phyloP scores from a whole-genome alignment of 2,113 vertebrate species.

The Zosterops pallidus region DNA sequence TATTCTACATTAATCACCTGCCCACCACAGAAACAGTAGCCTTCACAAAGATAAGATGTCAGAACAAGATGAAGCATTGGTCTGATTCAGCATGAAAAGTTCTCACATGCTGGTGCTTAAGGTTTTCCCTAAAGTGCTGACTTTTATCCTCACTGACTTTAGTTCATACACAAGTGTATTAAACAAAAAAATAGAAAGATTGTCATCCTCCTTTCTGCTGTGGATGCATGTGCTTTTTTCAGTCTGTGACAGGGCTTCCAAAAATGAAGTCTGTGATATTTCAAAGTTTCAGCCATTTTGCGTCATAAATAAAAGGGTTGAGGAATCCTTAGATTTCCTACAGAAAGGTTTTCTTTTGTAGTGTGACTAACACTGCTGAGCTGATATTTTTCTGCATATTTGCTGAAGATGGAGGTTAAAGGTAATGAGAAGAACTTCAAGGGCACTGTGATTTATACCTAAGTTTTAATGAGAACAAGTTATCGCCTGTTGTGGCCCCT shows the following conservation, averaged over 20 bases:
- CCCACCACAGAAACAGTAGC: background rate
- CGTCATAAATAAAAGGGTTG: slow-evolving; percentile 15
- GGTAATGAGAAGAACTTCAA: background rate
- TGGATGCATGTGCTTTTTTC: background rate
- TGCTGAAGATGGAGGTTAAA: background rate
- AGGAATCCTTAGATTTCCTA: slow-evolving; percentile 42
- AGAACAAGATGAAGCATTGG: background rate
- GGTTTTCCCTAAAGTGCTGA: slow-evolving; percentile 25
- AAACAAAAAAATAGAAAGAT: background rate
- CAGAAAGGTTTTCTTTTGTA: slow-evolving; percentile 34
- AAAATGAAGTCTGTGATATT: slow-evolving; percentile 54
- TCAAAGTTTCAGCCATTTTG: background rate
- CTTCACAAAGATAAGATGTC: background rate
- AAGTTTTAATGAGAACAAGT: slow-evolving; percentile 29
- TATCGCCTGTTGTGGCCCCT: background rate
- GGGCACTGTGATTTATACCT: background rate
- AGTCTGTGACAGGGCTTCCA: background rate
- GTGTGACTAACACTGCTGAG: background rate
- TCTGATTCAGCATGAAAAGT: slow-evolving; percentile 25
- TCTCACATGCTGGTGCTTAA: background rate
- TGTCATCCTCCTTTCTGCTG: background rate
- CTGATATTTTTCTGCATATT: slow-evolving; percentile 10
- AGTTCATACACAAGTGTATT: slow-evolving; percentile 16
- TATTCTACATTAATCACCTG: background rate
- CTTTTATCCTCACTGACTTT: slow-evolving; percentile 35